Conservation (phyloP, 2,888 invertebrate genomes). For the Drosophila nr. medialis region DNA sequence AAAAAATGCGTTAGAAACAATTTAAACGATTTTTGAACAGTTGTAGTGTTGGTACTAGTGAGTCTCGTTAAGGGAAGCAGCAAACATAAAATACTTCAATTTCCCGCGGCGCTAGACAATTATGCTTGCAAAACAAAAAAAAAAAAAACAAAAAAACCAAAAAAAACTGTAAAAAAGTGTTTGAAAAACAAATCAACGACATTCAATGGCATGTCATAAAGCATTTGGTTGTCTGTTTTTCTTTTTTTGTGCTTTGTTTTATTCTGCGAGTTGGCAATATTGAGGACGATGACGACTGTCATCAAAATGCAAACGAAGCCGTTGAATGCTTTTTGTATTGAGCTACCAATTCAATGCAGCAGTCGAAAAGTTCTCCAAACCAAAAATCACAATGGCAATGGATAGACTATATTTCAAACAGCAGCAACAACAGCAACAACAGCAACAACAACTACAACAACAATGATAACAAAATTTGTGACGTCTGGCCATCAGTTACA, state of each 20-base stretch:
- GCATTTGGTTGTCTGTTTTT: constrained; percentile 54
- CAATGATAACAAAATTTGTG: constrained; percentile 38
- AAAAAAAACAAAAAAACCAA: constrained; percentile 7
- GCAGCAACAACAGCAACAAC: constrained; percentile 1
- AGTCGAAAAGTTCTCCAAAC: constrained; percentile 49
- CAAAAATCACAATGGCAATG: constrained; percentile 68
- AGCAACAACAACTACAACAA: background rate
- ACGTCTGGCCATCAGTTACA: constrained; percentile 77
- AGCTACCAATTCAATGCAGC: constrained; percentile 53
- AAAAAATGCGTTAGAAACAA: constrained; percentile 1
- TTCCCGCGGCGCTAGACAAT: constrained; percentile 41
- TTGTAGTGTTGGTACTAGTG: background rate
- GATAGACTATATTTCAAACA: constrained; percentile 39
- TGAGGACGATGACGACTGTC: constrained; percentile 66
- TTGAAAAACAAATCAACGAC: constrained; percentile 68
- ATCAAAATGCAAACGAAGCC: constrained; percentile 80
- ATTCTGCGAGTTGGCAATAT: constrained; percentile 30
- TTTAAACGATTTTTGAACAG: constrained; percentile 1
- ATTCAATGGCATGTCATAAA: constrained; percentile 79
- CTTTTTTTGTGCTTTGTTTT: constrained; percentile 4
- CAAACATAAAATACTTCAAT: constrained; percentile 20
- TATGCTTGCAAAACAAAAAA: constrained; percentile 5
- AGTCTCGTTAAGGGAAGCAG: constrained; percentile 5
- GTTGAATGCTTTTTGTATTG: constrained; percentile 66
- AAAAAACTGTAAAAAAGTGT: constrained; percentile 20